Base-by-base conservation (phyloP, 2,113 vertebrate genomes). In the Xiphorhynchus elegans region DNA sequence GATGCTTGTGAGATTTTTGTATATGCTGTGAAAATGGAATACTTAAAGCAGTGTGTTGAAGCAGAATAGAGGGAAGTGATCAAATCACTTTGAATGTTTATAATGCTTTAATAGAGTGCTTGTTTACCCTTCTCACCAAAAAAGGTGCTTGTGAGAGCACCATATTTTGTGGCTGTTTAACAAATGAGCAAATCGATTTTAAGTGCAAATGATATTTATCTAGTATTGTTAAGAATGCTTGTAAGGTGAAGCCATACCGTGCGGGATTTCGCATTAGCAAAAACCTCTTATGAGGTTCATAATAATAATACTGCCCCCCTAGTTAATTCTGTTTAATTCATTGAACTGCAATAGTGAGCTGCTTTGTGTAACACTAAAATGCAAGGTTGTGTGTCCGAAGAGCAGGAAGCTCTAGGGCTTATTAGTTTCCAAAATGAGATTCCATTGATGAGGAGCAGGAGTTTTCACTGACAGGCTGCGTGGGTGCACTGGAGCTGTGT, bases 101-200 rank as follows among this genome's bases (percentile, higher is more conserved):
- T 90, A 90, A 89, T 96, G 95, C 93, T 96, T 96, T 97, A 96
- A 94, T 88, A 93, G 92, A 93, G 93, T 97, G 92, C 83, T 96
- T 96, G 92, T 96, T 97, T 96, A 95, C 93, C 90, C 88, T 86
- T 93, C 76, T 96, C 83, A 95, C 96, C 95, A 96, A 96, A 96
- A 96, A 94, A 52, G 52, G 92, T 96, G 90, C 85, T 92, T 66
- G 47, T 75, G 69, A 92, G 47, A 78, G 94, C 76, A 60, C 64
- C n/a, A 0, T 83, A 76, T 89, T 96, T 94, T 92, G 59, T 93
- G 90, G 87, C 80, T 92, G 53, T 93, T 92, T 64, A 96, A 87
- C 64, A 90, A 59, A 87, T 59, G 29, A 79, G 67, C 86, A 94
- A 77, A 59, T 70, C 16, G 39, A 50, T 92, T 66, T 92, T 66